phyloP scores from a whole-genome alignment of 2,113 vertebrate species.

The Pimephales promelas region DNA sequence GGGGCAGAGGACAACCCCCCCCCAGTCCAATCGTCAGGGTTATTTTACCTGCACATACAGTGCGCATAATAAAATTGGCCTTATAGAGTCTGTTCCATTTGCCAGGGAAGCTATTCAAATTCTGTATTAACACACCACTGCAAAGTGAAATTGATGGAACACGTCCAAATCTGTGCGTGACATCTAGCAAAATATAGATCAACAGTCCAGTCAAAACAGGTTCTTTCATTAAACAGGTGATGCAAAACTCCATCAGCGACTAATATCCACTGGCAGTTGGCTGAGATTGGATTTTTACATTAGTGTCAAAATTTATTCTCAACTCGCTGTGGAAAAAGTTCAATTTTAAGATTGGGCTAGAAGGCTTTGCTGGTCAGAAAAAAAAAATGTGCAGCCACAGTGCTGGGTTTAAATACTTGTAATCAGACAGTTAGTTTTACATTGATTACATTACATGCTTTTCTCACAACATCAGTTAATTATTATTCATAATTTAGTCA shows the following conservation, averaged over 20 bases:
- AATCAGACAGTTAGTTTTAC: too few relatives aligned
- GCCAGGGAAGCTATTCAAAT: slow-evolving; percentile 63
- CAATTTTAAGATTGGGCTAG: slow-evolving; percentile 55
- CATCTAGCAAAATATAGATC: slow-evolving; percentile 76
- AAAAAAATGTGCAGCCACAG: too few relatives aligned
- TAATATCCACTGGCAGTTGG: slow-evolving; percentile 71
- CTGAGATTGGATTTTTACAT: slow-evolving; percentile 78
- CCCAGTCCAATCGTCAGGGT: slow-evolving; percentile 4
- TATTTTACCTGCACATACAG: slow-evolving; percentile 6
- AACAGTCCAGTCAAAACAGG: slow-evolving; percentile 66
- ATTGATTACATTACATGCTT: too few relatives aligned
- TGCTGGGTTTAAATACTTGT: too few relatives aligned
- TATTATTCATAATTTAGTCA: too few relatives aligned
- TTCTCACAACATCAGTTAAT: too few relatives aligned
- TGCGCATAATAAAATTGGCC: slow-evolving; percentile 20
- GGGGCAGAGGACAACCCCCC: not conserved
- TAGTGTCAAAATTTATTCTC: slow-evolving; percentile 76
- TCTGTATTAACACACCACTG: slow-evolving; percentile 68
- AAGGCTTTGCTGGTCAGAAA: not conserved
- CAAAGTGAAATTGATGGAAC: slow-evolving; percentile 74
- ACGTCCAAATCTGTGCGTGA: slow-evolving; percentile 72
- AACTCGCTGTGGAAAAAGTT: slow-evolving; percentile 61
- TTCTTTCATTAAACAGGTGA: slow-evolving; percentile 73
- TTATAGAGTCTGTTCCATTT: slow-evolving; percentile 35
- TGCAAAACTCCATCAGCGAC: slow-evolving; percentile 70